phyloP scores from a whole-genome alignment of 2,888 invertebrate genomes.

The Euproctis similis region DNA sequence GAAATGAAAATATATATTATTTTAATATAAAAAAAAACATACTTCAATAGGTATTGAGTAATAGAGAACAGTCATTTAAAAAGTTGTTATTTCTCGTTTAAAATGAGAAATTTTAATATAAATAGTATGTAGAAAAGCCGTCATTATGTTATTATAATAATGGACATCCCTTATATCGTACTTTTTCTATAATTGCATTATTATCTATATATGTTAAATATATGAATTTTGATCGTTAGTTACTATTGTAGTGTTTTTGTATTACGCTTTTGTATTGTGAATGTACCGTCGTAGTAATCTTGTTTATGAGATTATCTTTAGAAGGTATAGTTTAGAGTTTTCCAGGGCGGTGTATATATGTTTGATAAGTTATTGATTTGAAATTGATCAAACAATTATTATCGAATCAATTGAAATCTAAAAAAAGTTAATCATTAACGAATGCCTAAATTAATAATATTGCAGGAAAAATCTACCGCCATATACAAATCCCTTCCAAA shows the following conservation, averaged over 20 bases:
- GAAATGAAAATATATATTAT: too few relatives aligned
- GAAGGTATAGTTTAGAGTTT: conserved; percentile 48
- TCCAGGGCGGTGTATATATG: conserved; percentile 17
- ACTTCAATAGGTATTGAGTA: too few relatives aligned
- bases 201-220: conserved; percentile 16
- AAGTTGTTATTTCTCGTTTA: conserved; percentile 38
- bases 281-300: conserved; percentile 65
- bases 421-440: too few relatives aligned
- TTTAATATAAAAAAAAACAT: too few relatives aligned
- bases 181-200: conserved; percentile 19
- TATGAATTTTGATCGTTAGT: conserved; percentile 19
- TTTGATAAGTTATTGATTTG: conserved; percentile 5
- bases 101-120: conserved; percentile 37
- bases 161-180: conserved; percentile 26
- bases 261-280: conserved; percentile 35
- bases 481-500: too few relatives aligned
- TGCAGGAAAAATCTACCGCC: too few relatives aligned
- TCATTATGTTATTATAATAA: conserved; percentile 22
- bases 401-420: too few relatives aligned
- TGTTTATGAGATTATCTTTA: conserved; percentile 59
- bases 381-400: conserved; percentile 18
- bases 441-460: too few relatives aligned
- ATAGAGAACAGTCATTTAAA: conserved; percentile 34
- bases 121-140: conserved; percentile 26
- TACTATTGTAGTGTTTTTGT: conserved; percentile 24